phyloP scores from a whole-genome alignment of 2,888 invertebrate species.

The Harmothoe impar region DNA sequence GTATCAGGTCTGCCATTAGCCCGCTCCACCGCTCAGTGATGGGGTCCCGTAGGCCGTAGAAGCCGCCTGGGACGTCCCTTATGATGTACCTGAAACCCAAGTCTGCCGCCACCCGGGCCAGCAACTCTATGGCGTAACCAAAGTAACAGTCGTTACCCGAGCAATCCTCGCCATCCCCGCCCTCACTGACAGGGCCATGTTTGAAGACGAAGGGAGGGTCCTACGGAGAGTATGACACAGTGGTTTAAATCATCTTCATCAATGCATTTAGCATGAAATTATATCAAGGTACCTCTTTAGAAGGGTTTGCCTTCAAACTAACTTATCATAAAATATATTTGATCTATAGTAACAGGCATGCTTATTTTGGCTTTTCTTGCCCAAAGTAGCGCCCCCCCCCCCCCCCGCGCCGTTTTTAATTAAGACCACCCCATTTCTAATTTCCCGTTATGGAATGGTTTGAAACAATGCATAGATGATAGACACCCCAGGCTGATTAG shows the following conservation, averaged over 20 bases:
- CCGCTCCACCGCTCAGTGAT: constrained; percentile 80
- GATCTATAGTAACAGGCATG: too few species aligned
- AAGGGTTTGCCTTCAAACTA: too few species aligned
- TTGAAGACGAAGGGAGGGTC: constrained; percentile 93
- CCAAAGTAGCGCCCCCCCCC: too few species aligned
- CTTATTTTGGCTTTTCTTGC: too few species aligned
- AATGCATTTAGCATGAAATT: background rate
- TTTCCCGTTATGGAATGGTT: too few species aligned
- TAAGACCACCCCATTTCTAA: too few species aligned
- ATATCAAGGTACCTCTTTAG: background rate
- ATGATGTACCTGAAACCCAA: constrained; percentile 78
- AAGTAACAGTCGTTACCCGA: constrained; percentile 78
- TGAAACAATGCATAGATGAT: too few species aligned
- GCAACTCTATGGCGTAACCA: constrained; percentile 80
- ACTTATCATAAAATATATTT: too few species aligned
- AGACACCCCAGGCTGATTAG: too few species aligned
- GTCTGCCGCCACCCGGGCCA: constrained; percentile 75
- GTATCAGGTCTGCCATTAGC: constrained; percentile 80
- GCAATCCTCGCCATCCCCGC: constrained; percentile 81
- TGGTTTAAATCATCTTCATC: too few species aligned
- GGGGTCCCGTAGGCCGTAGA: constrained; percentile 75
- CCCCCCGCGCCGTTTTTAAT: too few species aligned
- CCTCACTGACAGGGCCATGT: constrained; percentile 86
- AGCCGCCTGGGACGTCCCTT: constrained; percentile 79
- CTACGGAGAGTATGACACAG: constrained; percentile 84